A percentile compares a stretch with the other conserved stretches of the same genome.
These are phyloP conservation scores for Daktulosphaira vitifoliae DNA, from an alignment of 1,140 invertebrate species.

Conservation along the genomic window DNA sequence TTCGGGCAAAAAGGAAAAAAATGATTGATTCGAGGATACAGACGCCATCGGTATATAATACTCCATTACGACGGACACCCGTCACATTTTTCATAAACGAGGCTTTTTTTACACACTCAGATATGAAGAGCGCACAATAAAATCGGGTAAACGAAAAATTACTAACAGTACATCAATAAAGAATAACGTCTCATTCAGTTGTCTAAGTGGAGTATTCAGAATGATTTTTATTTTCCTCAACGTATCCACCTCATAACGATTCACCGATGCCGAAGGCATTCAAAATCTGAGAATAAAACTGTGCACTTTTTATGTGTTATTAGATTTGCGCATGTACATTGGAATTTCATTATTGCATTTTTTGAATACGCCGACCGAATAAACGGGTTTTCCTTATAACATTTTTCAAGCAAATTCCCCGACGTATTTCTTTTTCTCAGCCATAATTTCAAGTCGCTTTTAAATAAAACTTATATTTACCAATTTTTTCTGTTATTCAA, in stretches of 20 bases:
- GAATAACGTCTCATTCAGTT: background rate
- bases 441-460: too few species aligned
- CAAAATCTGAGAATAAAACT: slow-evolving; percentile 1
- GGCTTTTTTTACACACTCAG: background rate
- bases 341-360: too few species aligned
- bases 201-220: background rate
- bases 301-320: slow-evolving; percentile 24
- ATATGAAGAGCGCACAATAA: background rate
- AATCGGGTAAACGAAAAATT: background rate
- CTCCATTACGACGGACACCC: slow-evolving; percentile 31
- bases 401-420: too few species aligned
- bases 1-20: background rate
- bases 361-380: too few species aligned
- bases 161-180: background rate
- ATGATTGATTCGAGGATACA: slow-evolving; percentile 28
- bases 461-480: too few species aligned
- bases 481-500: too few species aligned
- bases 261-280: background rate
- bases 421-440: too few species aligned
- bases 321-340: slow-evolving; percentile 1
- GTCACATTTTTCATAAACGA: slow-evolving; percentile 22
- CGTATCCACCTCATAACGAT: background rate
- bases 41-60: slow-evolving; percentile 21
- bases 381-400: too few species aligned
- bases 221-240: slow-evolving; percentile 23